Evolutionary conservation across 1,140 invertebrate genomes (phyloP).

Genomic region (Eueides isabella): DNA sequence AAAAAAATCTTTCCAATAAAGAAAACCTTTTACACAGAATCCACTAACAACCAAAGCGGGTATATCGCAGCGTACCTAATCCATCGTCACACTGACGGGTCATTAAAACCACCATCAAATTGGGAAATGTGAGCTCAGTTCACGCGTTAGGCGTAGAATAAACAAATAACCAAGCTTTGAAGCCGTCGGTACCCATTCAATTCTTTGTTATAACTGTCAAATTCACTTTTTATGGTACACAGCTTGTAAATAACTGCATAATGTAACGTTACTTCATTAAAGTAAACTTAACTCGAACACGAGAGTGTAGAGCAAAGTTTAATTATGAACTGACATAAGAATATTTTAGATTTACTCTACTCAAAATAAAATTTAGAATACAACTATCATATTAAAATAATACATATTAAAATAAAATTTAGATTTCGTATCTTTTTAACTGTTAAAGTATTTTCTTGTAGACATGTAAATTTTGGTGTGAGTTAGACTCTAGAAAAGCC

Average conservation of each 20-base stretch:
- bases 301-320: not conserved
- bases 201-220: slow-evolving; percentile 25
- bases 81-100: slow-evolving; percentile 66
- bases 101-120: slow-evolving; percentile 72
- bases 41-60: not conserved
- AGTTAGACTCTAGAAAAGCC: too few species aligned
- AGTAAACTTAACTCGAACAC: not conserved
- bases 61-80: slow-evolving; percentile 43
- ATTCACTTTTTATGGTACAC: slow-evolving; percentile 6
- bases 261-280: not conserved
- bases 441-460: too few species aligned
- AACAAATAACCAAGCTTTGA: slow-evolving; percentile 28
- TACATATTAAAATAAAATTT: too few species aligned
- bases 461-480: too few species aligned
- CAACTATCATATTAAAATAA: too few species aligned
- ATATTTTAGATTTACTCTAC: not conserved
- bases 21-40: too few species aligned
- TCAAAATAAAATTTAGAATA: too few species aligned
- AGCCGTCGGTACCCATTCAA: slow-evolving; percentile 12
- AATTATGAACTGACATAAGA: not conserved
- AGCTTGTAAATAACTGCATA: not conserved
- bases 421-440: too few species aligned
- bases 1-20: too few species aligned
- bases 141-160: slow-evolving; percentile 39
- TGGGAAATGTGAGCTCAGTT: slow-evolving; percentile 46